Evolutionary conservation across 2,113 vertebrate genomes (phyloP), one percentile per base, ranked within the genome.

Genomic region (Pandion haliaetus): DNA sequence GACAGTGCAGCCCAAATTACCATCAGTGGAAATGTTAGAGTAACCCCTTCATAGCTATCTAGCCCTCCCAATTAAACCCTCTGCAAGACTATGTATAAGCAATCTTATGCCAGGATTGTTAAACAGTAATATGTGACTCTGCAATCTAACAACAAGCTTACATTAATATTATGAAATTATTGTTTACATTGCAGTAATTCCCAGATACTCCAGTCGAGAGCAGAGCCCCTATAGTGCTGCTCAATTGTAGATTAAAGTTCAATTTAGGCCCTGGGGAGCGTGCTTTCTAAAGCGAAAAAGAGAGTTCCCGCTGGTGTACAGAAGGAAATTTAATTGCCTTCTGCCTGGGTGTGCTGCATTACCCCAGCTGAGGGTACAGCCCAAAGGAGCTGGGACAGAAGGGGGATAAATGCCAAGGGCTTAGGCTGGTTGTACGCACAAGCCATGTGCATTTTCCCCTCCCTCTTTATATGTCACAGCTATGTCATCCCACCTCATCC

Each of bases 151-250:
- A 71, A 59, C 84, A 92, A 6, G 10, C 47, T 92, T 59, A 67
- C 61, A 61, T 79, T 79, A 84, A 69, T 82, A 81, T 78, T 88
- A 61, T 49, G 47, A 86, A 95, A 95, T 92, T 86, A 86, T 42
- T 95, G 52, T 96, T 96, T 97, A 79, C 77, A 12, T 57, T 69
- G 72, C 88, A 82, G 49, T 92, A 90, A 95, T 93, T 92, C 77
- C 72, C 80, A 92, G 73, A 78, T 70, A 84, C 59, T 95, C 59
- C 82, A 79, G 34, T 84, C 0, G 1, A 90, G 83, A 89, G 69
- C 77, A 78, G 92, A 88, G 49, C 63, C 26, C 76, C 77, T 59
- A 9, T 26, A 45, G 90, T 45, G 91, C 83, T 83, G 63, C 47
- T 83, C 65, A 63, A 26, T 71, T 71, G 65, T 76, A 47, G 61